These are phyloP conservation scores for Apoda limacodes DNA, from an alignment of 2,888 invertebrate genomes.

Conservation along the genomic window DNA sequence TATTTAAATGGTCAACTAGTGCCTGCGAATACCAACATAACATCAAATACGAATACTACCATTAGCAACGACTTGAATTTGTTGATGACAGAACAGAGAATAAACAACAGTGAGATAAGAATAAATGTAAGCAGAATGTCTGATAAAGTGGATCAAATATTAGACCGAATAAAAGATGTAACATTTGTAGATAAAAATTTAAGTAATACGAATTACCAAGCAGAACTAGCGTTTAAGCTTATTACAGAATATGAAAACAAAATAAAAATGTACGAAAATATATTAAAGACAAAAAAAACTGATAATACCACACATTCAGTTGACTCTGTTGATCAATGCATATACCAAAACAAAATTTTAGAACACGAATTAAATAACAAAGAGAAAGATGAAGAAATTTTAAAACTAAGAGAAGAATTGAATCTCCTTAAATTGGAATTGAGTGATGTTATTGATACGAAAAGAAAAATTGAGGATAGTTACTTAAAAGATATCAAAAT, in stretches of 20 bases:
- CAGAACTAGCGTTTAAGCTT: conserved; percentile 41
- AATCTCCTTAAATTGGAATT: conserved; percentile 11
- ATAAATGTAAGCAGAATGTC: conserved; percentile 47
- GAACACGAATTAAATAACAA: conserved; percentile 25
- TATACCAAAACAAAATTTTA: conserved; percentile 15
- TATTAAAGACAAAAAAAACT: conserved; percentile 29
- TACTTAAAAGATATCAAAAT: conserved; percentile 22
- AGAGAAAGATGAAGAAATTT: conserved; percentile 29
- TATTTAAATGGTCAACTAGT: conserved; percentile 32
- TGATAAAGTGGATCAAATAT: conserved; percentile 45
- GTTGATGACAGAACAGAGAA: conserved; percentile 49
- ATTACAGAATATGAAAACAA: conserved; percentile 53
- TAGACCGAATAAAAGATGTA: conserved; percentile 33
- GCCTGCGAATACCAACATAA: conserved; percentile 26
- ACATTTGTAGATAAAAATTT: conserved; percentile 22
- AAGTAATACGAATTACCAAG: conserved; percentile 26
- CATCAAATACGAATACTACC: conserved; percentile 21
- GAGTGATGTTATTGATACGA: too few species aligned
- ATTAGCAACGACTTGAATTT: conserved; percentile 31
- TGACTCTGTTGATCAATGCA: conserved; percentile 5
- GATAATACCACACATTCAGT: conserved; percentile 17
- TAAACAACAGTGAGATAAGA: conserved; percentile 49
- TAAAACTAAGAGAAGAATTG: conserved; percentile 17
- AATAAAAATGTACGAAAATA: conserved; percentile 47
- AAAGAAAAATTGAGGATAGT: conserved; percentile 16